These are phyloP conservation scores for chimpanzee (Pan troglodytes) DNA, from an alignment of 2,113 vertebrate genomes.

Conservation along the genomic window DNA sequence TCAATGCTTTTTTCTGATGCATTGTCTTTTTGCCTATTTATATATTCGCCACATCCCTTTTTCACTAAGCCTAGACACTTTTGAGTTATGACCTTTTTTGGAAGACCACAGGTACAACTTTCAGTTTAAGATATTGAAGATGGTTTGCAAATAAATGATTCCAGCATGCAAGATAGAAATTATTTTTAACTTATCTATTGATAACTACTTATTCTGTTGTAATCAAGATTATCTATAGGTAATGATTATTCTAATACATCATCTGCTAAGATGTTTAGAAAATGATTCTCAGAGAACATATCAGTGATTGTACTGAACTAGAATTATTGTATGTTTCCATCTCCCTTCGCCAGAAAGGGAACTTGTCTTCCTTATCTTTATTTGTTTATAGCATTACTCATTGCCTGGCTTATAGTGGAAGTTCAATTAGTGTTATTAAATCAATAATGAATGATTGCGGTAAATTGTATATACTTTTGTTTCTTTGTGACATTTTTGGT, in stretches of 20 bases:
- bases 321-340: fast-evolving
- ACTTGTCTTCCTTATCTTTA: not conserved
- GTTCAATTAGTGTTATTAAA: not conserved
- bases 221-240: not conserved
- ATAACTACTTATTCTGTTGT: not conserved
- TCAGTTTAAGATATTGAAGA: not conserved
- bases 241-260: not conserved
- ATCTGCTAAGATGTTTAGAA: not conserved
- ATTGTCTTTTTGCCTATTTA: not conserved
- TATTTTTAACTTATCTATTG: not conserved
- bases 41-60: not conserved
- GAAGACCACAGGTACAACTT: not conserved
- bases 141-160: not conserved
- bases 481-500: not conserved
- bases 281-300: too few species aligned
- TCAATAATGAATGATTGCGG: fast-evolving
- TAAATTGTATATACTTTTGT: not conserved
- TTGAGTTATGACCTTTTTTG: not conserved
- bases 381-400: not conserved
- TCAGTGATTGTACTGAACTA: fast-evolving
- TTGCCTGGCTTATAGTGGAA: too few species aligned
- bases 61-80: not conserved
- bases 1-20: not conserved
- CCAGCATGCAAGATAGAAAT: not conserved
- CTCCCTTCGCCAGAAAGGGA: not conserved